These are phyloP conservation scores for Zaprionus obscuricornis DNA, from an alignment of 2,888 invertebrate species.

Conservation along the genomic window DNA sequence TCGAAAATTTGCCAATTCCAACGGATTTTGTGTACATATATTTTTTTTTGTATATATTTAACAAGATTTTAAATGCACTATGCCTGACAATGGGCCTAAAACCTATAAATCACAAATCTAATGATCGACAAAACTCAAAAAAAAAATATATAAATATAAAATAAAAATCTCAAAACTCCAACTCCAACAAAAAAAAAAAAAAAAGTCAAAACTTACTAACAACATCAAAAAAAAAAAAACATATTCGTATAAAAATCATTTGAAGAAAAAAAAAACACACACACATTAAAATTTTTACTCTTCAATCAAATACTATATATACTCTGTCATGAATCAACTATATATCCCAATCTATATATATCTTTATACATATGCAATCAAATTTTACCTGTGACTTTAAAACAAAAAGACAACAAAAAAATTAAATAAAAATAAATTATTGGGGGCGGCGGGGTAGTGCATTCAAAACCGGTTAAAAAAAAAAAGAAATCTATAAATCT, in stretches of 20 bases:
- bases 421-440: slow-evolving; percentile 12
- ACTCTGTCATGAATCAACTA: slow-evolving; percentile 15
- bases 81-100: slow-evolving; percentile 44
- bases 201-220: slow-evolving; percentile 38
- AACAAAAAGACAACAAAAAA: slow-evolving; percentile 12
- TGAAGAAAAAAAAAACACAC: slow-evolving; percentile 13
- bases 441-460: slow-evolving; percentile 75
- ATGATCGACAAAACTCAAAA: slow-evolving; percentile 5
- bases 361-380: not conserved
- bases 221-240: slow-evolving; percentile 14
- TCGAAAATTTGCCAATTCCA: slow-evolving; percentile 48
- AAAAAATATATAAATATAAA: no score
- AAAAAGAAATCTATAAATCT: slow-evolving; percentile 10
- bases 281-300: slow-evolving; percentile 38
- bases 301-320: slow-evolving; percentile 24
- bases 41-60: slow-evolving; percentile 42
- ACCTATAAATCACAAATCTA: slow-evolving; percentile 31
- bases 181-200: slow-evolving; percentile 34
- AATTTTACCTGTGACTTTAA: slow-evolving; percentile 3
- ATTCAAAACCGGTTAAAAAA: slow-evolving; percentile 72
- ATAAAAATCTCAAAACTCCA: slow-evolving; percentile 23
- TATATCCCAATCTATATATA: slow-evolving; percentile 17
- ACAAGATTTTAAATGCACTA: slow-evolving; percentile 76
- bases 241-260: slow-evolving; percentile 46
- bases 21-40: slow-evolving; percentile 30